Conservation (phyloP, 2,113 vertebrate species). For the Peromyscus californicus region DNA sequence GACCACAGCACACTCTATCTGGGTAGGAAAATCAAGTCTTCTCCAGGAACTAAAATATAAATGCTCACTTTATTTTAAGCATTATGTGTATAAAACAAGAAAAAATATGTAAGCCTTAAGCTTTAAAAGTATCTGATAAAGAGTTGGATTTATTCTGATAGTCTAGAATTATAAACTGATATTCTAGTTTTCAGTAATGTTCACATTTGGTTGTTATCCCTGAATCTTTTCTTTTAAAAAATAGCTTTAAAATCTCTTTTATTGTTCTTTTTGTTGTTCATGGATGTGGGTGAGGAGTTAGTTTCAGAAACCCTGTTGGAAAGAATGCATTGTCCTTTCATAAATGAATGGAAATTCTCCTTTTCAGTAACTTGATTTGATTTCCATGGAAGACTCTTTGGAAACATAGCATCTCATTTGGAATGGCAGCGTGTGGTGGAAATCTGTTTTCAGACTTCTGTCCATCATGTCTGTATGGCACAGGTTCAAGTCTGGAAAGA, state of each 20-base stretch:
- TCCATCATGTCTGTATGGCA: conserved; percentile 57
- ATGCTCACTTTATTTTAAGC: background rate
- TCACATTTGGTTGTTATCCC: background rate
- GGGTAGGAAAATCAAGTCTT: background rate
- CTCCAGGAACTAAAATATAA: background rate
- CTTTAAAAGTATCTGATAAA: background rate
- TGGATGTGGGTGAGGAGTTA: conserved; percentile 19
- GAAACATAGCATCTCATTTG: conserved; percentile 76
- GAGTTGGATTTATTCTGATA: background rate
- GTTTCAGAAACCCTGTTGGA: conserved; percentile 29
- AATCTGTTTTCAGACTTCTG: conserved; percentile 60
- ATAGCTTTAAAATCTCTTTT: background rate
- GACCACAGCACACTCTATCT: background rate
- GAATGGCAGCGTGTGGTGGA: conserved; percentile 59
- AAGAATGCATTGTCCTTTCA: conserved; percentile 59
- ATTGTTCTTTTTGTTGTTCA: background rate
- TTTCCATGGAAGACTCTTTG: conserved; percentile 67
- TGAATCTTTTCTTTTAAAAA: background rate
- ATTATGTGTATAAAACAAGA: background rate
- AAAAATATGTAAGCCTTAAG: background rate
- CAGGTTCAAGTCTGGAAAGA: conserved; percentile 52
- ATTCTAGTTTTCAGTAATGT: background rate
- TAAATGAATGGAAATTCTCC: conserved; percentile 72
- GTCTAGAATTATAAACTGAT: background rate
- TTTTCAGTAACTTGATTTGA: conserved; percentile 35